Evolutionary conservation across 2,113 vertebrate genomes (phyloP), one percentile per base, ranked within the genome.

Genomic region (Pogona vitticeps): DNA sequence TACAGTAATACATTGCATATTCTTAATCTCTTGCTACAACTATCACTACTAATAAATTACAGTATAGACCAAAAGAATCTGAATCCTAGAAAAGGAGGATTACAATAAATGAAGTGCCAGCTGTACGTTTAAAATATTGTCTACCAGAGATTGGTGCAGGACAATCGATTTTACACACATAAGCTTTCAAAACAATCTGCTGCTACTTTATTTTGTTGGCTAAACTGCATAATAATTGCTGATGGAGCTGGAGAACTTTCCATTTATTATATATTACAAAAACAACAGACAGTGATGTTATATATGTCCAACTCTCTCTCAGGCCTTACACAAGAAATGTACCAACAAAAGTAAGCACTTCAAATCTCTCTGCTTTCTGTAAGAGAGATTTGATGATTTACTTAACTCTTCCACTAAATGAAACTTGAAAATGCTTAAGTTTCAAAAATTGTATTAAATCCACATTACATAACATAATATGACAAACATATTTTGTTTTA

Each of bases 1-100:
- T 10, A 7, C 2, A 76, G 3, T 33, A 77, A 14, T 4, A 77
- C 4, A 28, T 76, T 78, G 80, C 80, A 75, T 78, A 23, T 63
- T 82, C 3, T 31, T 61, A 85, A 63, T 79, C 80, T 72, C 52
- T 83, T 59, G 56, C 31, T 72, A 6, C 67, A 63, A 88, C 88
- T 90, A 89, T n/a, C 85, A n/a, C 23, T 79, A 76, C 9, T 84
- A 87, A 88, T 20, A 56, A 2, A 86, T 81, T 83, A 88, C 84
- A 71, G 36, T 71, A 68, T 38, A 84, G 72, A 82, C 15, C 58
- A n/a, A 88, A 6, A 83, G n/a, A 68, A 46, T 38, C 15, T 72
- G n/a, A 88, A 28, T 86, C 84, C 70, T 80, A 75, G 6, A 20
- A 87, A 15, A 17, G 87, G 88, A 91, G 58, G n/a, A 88, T 86